Evolutionary conservation across 2,113 vertebrate genomes (phyloP).

Genomic region (Melozone crissalis): DNA sequence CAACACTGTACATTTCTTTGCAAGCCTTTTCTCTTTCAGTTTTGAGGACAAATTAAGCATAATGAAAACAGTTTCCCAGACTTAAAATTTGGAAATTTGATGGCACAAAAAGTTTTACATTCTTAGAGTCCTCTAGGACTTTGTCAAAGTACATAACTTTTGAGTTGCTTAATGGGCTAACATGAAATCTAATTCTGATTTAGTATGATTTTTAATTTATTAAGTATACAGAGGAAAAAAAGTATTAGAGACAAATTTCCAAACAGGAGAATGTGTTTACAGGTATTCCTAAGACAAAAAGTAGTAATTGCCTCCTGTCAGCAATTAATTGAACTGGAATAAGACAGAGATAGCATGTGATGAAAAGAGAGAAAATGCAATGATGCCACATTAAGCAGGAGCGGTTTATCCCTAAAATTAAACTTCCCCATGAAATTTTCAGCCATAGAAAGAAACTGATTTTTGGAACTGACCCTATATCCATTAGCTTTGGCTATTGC

Average conservation of each 20-base stretch:
- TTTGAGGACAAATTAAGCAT: background rate
- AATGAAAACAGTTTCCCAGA: background rate
- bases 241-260: background rate
- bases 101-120: background rate
- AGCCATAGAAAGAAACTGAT: background rate
- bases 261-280: background rate
- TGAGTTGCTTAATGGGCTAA: background rate
- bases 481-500: background rate
- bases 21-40: background rate
- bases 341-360: background rate
- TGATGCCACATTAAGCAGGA: background rate
- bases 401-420: background rate
- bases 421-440: background rate
- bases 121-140: background rate
- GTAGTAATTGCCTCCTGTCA: background rate
- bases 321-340: background rate
- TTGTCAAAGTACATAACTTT: background rate
- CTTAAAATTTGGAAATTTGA: background rate
- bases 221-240: background rate
- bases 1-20: background rate
- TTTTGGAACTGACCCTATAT: background rate
- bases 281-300: background rate
- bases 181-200: background rate
- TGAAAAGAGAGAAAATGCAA: background rate
- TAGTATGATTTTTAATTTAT: background rate